Base-by-base conservation (phyloP, 2,888 invertebrate species). In the Drosophila recens region DNA sequence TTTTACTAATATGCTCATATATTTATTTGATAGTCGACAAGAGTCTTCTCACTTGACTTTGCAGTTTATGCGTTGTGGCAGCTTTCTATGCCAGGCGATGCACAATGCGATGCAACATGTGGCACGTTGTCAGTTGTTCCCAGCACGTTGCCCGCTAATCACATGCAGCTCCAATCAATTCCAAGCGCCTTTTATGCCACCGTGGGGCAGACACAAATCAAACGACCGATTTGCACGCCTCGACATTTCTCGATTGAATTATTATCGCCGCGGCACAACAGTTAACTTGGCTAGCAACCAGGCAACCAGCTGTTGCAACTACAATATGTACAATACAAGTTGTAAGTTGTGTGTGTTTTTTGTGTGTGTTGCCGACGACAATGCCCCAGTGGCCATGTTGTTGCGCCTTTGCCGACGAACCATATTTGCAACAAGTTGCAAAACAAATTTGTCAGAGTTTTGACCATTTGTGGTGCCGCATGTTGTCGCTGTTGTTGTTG, bases 181-280 rank as follows among this genome's bases (percentile, higher is more conserved):
- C 89, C 84, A 74, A 84, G 63, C 85, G 87, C 84, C 84, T 84
- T 89, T 87, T 89, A 75, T 69, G 84, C 89, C 84, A 66, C 71
- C 71, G 64, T 34, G 46, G 43, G 63, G 66, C 67, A 57, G 74
- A 61, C 84, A 77, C 80, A 86, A 83, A 74, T 86, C 82, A 85
- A 79, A 75, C 64, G 78, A 20, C 43, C 73, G 73, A 80, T 85
- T 89, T 89, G 90, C 90, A 85, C 88, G 90, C 88, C 73, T 88
- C 86, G 86, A 88, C 86, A 88, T 83, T 88, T 72, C 86, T 76
- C 88, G 86, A 85, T 89, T 89, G 85, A 89, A 85, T 85, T 89
- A 90, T 84, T 84, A 84, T 84, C 82, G 75, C 73, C 67, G 56
- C 51, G 23, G 23, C 33, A 69, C 65, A 67, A 49, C 79, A 52